Percentiles rank a stretch among this genome's conserved stretches.
These are phyloP conservation scores for Dorcus hopei DNA, from an alignment of 2,888 invertebrate species.

Conservation along the genomic window DNA sequence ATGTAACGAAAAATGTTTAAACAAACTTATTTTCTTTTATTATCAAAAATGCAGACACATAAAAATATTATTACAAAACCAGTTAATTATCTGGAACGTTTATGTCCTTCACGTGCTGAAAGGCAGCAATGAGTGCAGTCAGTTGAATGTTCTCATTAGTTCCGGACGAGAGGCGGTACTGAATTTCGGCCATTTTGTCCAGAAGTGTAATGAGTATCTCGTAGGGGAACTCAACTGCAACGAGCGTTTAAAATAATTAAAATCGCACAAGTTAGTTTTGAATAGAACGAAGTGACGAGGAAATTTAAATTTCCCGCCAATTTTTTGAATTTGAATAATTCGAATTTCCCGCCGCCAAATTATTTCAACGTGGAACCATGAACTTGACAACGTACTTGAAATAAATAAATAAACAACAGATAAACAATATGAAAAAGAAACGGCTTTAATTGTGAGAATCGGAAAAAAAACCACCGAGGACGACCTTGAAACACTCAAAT, in stretches of 20 bases:
- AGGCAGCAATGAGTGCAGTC: conserved; percentile 83
- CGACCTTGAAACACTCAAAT: too few species aligned
- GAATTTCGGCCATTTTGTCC: conserved; percentile 86
- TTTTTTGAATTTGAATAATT: not conserved
- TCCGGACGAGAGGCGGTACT: conserved; percentile 80
- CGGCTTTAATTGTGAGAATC: too few species aligned
- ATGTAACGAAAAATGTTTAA: too few species aligned
- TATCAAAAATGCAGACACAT: not conserved
- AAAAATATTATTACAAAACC: not conserved
- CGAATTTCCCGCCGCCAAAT: not conserved
- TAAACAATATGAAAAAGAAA: too few species aligned
- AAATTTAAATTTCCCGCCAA: not conserved
- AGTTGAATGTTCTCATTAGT: conserved; percentile 89
- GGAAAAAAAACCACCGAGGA: too few species aligned
- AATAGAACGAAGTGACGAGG: not conserved
- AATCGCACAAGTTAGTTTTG: not conserved
- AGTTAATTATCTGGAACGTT: conserved; percentile 34
- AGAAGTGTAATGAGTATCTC: conserved; percentile 74
- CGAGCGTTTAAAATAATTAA: conserved; percentile 27
- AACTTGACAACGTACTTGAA: too few species aligned
- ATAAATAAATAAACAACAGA: too few species aligned
- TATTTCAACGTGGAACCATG: not conserved
- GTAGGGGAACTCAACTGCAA: conserved; percentile 82
- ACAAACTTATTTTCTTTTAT: too few species aligned
- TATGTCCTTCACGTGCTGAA: conserved; percentile 70